Evolutionary conservation across 2,113 vertebrate genomes (phyloP).

Genomic region (Myotis brandtii): DNA sequence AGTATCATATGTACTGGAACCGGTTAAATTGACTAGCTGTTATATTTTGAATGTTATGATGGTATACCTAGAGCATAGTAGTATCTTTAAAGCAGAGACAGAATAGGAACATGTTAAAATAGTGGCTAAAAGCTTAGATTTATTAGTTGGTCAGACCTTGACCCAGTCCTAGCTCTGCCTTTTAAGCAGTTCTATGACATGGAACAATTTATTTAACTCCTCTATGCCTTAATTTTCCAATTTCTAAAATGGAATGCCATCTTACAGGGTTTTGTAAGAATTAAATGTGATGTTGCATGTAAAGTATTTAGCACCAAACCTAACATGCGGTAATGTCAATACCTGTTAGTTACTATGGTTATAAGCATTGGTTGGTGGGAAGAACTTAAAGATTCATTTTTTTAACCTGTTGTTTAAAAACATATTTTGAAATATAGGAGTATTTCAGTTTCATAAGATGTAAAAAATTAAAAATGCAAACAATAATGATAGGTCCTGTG

Average conservation of each 20-base stretch:
- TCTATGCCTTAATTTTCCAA: background rate
- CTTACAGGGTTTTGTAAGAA: background rate
- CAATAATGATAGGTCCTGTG: background rate
- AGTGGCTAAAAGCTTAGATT: background rate
- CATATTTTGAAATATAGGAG: constrained; percentile 45
- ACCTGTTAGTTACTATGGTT: background rate
- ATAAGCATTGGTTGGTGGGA: background rate
- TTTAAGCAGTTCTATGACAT: background rate
- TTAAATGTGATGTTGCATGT: background rate
- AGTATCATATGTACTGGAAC: constrained; percentile 70
- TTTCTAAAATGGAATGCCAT: constrained; percentile 1
- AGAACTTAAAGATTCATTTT: constrained; percentile 30
- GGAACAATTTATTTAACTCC: background rate
- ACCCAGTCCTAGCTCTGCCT: background rate
- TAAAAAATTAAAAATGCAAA: background rate
- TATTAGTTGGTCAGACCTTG: background rate
- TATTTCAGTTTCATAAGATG: constrained; percentile 45
- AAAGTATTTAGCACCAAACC: background rate
- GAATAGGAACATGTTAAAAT: background rate
- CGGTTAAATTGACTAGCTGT: background rate
- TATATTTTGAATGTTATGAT: background rate
- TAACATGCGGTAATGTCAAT: background rate
- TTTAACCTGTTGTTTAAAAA: constrained; percentile 15
- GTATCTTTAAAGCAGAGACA: background rate
- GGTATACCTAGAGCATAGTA: background rate